Evolutionary conservation across 1,140 invertebrate genomes (phyloP), one percentile per base, ranked within the genome.

Genomic region (Pentalonia nigronervosa): DNA sequence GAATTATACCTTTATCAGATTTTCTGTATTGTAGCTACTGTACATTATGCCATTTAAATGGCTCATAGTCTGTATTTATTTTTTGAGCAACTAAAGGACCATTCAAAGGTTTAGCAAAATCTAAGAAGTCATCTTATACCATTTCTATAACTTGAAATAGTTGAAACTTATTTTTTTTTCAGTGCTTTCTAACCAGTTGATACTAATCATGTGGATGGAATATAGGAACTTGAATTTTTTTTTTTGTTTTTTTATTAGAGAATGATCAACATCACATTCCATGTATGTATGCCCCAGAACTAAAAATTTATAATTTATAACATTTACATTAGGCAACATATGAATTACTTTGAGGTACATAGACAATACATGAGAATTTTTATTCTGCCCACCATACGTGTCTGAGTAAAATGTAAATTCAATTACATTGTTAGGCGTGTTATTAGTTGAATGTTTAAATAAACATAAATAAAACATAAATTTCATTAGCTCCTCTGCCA

Each of bases 111-210:
- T 47, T 86, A 86, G 84, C 41, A 86, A 86, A 86, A 86, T 86
- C 84, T 47, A 86, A 45, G 36, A 86, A 45, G 11, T 86, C 25
- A 45, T 76, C 67, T 86, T 86, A 25, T 25, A 21, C 14, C 36
- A 86, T 86, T 86, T 47, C 84, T 86, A 47, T 45, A 86, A 86
- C 45, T 86, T 86, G 25, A 86, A 86, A 86, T n/a, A n/a, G n/a
- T n/a, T n/a, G n/a, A n/a, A n/a, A n/a, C 84, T 86, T 86, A 86
- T 86, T 86, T 86, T 41, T 86, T 47, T 86, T 84, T 23, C 84
- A 41, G 25, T 41, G 47, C 25, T 3, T 86, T 86, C 84, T 47
- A 25, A 86, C 84, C 25, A 45, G 36, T 45, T 86, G 84, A 86
- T 45, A 86, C 84, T 41, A 45, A 86, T 45, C 25, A 47, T 45